phyloP scores from a whole-genome alignment of 2,888 invertebrate genomes.

The Elegia similella region DNA sequence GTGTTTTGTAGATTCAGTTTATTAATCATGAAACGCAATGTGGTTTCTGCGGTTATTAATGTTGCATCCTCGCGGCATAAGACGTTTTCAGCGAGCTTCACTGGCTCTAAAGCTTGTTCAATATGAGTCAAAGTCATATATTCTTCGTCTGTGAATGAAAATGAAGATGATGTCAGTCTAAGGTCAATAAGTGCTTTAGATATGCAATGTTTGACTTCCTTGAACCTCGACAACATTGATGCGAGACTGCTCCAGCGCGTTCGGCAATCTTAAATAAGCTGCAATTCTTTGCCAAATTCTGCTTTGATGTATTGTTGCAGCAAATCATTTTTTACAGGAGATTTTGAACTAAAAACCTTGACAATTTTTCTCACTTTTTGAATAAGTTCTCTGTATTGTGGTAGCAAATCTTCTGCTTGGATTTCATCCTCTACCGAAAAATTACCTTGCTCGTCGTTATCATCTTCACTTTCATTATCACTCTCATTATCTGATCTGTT shows the following conservation, averaged over 20 bases:
- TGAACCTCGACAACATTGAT: slow-evolving; percentile 19
- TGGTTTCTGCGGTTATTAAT: slow-evolving; percentile 5
- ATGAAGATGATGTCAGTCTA: too few relatives aligned
- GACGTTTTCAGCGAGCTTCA: slow-evolving; percentile 9
- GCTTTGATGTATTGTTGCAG: slow-evolving; percentile 25
- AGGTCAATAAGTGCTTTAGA: slow-evolving; percentile 19
- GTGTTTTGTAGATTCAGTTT: too few relatives aligned
- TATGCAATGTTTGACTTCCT: slow-evolving; percentile 18
- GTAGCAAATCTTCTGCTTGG: too few relatives aligned
- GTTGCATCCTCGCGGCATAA: slow-evolving; percentile 10
- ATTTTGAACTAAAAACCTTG: slow-evolving; percentile 21
- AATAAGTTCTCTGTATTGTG: slow-evolving; percentile 18
- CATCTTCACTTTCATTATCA: too few relatives aligned
- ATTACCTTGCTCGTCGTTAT: too few relatives aligned
- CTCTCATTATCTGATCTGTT: too few relatives aligned
- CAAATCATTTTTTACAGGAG: slow-evolving; percentile 20
- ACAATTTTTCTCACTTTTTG: slow-evolving; percentile 18
- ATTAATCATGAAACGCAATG: slow-evolving; percentile 1
- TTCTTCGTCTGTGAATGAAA: too few relatives aligned
- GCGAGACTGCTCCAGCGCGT: slow-evolving; percentile 23
- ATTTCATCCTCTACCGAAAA: too few relatives aligned
- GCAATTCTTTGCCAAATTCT: too few relatives aligned
- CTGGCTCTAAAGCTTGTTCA: slow-evolving; percentile 9
- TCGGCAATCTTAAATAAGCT: slow-evolving; percentile 21
- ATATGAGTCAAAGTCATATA: too few relatives aligned